Base-by-base conservation (phyloP, 2,888 invertebrate genomes). In the Leucophora obtusa region DNA sequence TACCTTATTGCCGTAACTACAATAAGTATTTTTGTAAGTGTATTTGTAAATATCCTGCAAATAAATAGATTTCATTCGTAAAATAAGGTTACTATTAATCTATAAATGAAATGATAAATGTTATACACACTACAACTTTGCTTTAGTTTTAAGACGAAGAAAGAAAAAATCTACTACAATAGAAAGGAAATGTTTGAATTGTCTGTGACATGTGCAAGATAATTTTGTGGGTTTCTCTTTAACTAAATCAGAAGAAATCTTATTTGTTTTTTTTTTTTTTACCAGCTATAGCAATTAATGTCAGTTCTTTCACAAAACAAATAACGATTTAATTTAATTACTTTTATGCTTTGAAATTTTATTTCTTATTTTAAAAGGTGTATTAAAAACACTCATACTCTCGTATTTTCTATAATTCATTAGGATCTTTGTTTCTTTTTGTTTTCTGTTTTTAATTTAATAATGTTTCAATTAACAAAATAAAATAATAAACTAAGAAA, bases 21-120 rank as follows among this genome's bases (percentile, higher is more conserved):
- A 38, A 38, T 11, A 11, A 10, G 2, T 38, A 11, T 38, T 38
- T 38, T 38, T 38, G 15, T 43, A 2, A 17, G 28, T 33, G 28
- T 62, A 24, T 24, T 24, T 24, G 24, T 28, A 28, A 28, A 28
- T 28, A 28, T 28, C 28, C 7, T 4, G 1, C 6, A 28, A 28
- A 28, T 28, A 7, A 3, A 28, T 28, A 28, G 28, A 28, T 28
- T 28, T 28, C 15, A 5, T 62, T 11, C 8, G 28, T 28, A 58
- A 51, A 73, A 53, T 69, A 63, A 74, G 54, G 35, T 74, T 72
- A 18, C 51, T 65, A n/a, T n/a, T n/a, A 70, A 73, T 74, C 65
- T 70, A 60, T 35, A 74, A 79, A 79, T 70, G 53, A 79, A 73
- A 70, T 74, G 69, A 73, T 65, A 69, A 73, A 70, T 59, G 63